Evolutionary conservation across 2,797 vertebrate genomes (phyloP).

Genomic region (Geotrypetes seraphini): DNA sequence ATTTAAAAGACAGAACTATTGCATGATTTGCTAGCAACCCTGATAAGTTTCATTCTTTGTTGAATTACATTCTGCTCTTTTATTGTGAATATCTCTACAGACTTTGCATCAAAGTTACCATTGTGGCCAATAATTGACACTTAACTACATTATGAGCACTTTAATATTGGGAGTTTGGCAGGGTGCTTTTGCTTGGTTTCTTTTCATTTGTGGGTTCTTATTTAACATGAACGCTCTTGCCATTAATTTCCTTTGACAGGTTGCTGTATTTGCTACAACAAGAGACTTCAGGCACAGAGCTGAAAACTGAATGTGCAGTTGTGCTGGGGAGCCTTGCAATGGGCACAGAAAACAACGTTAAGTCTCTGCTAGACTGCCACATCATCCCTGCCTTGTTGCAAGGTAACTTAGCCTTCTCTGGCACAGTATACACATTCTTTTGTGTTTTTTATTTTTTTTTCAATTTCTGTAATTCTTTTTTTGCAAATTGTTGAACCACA

Average conservation of each 20-base stretch:
- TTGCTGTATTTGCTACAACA: slow-evolving; percentile 95
- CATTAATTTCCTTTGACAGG: slow-evolving; percentile 47
- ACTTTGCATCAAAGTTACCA: no score
- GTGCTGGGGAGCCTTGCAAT: slow-evolving; percentile 95
- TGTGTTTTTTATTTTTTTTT: no score
- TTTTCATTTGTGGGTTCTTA: no score
- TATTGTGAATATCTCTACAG: not conserved
- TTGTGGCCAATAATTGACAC: not conserved
- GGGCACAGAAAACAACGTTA: slow-evolving; percentile 98
- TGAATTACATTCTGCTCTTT: not conserved
- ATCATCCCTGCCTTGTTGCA: slow-evolving; percentile 95
- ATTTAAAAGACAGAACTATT: no score
- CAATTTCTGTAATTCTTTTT: not conserved
- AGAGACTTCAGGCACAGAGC: slow-evolving; percentile 79
- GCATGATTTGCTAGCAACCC: no score
- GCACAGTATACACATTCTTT: not conserved
- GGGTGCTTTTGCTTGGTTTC: no score
- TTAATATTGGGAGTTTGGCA: no score
- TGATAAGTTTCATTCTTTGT: no score
- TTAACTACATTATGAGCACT: not conserved
- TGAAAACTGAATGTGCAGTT: slow-evolving; percentile 90
- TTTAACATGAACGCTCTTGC: no score
- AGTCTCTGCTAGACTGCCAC: slow-evolving; percentile 97
- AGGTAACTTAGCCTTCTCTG: slow-evolving; percentile 54
- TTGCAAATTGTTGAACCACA: not conserved